Percentiles rank a stretch among this genome's conserved stretches.
phyloP scores from a whole-genome alignment of 2,113 vertebrate genomes.

The Morone saxatilis region DNA sequence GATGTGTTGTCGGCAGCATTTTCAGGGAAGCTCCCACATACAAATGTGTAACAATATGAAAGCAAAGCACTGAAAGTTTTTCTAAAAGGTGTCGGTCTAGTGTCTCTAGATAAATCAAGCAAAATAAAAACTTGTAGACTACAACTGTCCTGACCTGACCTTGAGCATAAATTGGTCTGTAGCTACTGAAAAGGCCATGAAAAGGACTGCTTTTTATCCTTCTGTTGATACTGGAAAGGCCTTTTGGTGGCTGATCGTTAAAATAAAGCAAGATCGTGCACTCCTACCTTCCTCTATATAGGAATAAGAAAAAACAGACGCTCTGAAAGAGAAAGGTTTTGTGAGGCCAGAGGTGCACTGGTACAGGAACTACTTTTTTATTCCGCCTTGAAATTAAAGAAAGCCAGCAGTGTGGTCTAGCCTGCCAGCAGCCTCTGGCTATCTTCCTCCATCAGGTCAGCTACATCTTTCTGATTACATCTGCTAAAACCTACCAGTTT shows the following conservation, averaged over 20 bases:
- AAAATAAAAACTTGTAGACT: not conserved
- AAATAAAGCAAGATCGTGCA: constrained; percentile 13
- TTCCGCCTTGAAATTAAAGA: constrained; percentile 46
- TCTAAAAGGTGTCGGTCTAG: not conserved
- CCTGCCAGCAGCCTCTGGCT: constrained; percentile 55
- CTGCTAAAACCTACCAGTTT: constrained; percentile 80
- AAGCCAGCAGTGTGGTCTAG: constrained; percentile 43
- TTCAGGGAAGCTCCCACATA: not conserved
- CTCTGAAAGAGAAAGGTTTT: not conserved
- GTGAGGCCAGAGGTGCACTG: constrained; percentile 10
- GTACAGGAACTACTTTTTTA: constrained; percentile 26
- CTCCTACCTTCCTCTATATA: not conserved
- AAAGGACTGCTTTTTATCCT: not conserved
- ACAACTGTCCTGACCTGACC: not conserved
- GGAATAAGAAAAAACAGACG: not conserved
- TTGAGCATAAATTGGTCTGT: constrained; percentile 2
- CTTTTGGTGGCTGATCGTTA: not conserved
- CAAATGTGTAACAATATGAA: not conserved
- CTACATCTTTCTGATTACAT: constrained; percentile 80
- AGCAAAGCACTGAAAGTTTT: not conserved
- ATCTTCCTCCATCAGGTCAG: constrained; percentile 72
- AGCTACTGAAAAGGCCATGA: not conserved
- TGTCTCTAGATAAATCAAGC: not conserved
- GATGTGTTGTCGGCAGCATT: no score
- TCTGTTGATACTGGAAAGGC: not conserved